phyloP scores from a whole-genome alignment of 2,797 vertebrate genomes.

The Cyclopterus lumpus region DNA sequence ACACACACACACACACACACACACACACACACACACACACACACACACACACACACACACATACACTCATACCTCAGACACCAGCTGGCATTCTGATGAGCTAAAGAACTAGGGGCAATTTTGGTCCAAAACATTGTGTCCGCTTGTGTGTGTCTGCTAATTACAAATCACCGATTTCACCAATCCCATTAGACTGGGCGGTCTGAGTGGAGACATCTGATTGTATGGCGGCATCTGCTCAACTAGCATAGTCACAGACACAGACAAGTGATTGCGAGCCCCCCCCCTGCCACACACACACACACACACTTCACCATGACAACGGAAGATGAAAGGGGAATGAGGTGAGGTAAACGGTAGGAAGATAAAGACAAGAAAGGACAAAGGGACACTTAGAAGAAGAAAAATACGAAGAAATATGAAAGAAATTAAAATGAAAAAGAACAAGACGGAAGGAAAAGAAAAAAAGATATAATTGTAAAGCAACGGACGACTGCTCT shows the following conservation, averaged over 20 bases:
- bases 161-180: slow-evolving; percentile 58
- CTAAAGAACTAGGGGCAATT: slow-evolving; percentile 53
- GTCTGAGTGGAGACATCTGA: slow-evolving; percentile 58
- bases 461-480: slow-evolving; percentile 29
- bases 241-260: slow-evolving; percentile 38
- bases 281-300: slow-evolving; percentile 15
- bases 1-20: slow-evolving; percentile 5
- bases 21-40: too few relatives aligned
- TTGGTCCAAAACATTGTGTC: slow-evolving; percentile 16
- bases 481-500: neutral
- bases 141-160: slow-evolving; percentile 50
- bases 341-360: slow-evolving; percentile 48
- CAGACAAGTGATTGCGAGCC: slow-evolving; percentile 39
- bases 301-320: slow-evolving; percentile 69
- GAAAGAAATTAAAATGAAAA: slow-evolving; percentile 30
- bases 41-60: slow-evolving; percentile 29
- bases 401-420: slow-evolving; percentile 5
- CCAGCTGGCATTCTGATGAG: slow-evolving; percentile 58
- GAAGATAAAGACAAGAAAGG: slow-evolving; percentile 49
- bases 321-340: slow-evolving; percentile 57
- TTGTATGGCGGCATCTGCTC: slow-evolving; percentile 64
- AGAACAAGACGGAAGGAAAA: slow-evolving; percentile 16
- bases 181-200: slow-evolving; percentile 50
- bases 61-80: slow-evolving; percentile 28
- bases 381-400: slow-evolving; percentile 44